Percentiles rank a stretch among this genome's conserved stretches.
Evolutionary conservation across 1,140 invertebrate species (phyloP).

Genomic region (Philopotamus ludificatus): DNA sequence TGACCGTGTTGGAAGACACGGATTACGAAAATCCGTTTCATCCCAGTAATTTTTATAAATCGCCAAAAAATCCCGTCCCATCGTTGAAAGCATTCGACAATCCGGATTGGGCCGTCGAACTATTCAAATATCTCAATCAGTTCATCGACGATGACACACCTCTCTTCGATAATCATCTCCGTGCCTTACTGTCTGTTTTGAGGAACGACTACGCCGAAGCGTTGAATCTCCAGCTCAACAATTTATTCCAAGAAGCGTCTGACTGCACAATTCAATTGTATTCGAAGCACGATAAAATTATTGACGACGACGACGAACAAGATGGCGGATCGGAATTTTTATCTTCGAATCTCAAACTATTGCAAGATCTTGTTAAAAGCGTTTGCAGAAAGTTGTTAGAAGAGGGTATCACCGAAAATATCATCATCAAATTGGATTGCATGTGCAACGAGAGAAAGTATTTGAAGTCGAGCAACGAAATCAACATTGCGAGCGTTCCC

Average conservation of each 20-base stretch:
- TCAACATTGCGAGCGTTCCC: neutral
- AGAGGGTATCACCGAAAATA: neutral
- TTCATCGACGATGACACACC: slow-evolving; percentile 40
- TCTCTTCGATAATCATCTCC: slow-evolving; percentile 33
- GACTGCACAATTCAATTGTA: neutral
- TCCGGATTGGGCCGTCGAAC: slow-evolving; percentile 27
- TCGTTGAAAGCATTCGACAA: slow-evolving; percentile 27
- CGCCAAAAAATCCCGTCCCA: slow-evolving; percentile 30
- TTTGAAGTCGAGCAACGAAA: neutral
- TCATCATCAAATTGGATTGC: neutral
- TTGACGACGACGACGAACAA: neutral
- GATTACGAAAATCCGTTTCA: no score
- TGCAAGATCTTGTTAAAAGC: neutral
- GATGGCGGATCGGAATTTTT: neutral
- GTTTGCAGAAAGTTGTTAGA: neutral
- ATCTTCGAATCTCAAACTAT: neutral
- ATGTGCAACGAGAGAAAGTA: neutral
- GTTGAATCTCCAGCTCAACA: slow-evolving; percentile 35
- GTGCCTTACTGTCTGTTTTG: slow-evolving; percentile 29
- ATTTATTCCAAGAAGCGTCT: slow-evolving; percentile 1
- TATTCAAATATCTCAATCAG: slow-evolving; percentile 24
- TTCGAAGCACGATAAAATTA: neutral
- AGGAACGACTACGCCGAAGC: slow-evolving; percentile 34
- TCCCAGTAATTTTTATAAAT: neutral
- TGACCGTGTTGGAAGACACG: slow-evolving; percentile 9